phyloP scores from a whole-genome alignment of 2,888 invertebrate species.

The Reticulitermes lucifugus region DNA sequence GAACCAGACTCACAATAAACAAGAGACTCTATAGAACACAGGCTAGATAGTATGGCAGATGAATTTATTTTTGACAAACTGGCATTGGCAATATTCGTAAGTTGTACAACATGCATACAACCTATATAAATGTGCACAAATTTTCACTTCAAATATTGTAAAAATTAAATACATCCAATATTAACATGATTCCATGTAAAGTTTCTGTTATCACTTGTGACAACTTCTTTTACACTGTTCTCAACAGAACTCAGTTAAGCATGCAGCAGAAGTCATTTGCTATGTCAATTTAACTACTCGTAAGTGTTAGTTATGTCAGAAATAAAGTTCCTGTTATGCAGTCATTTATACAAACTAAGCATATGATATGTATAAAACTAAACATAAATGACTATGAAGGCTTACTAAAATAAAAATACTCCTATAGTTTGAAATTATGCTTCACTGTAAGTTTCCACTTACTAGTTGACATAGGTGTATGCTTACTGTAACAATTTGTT shows the following conservation, averaged over 20 bases:
- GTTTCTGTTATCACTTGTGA: no score
- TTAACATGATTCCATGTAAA: no score
- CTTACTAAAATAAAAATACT: conserved; percentile 6
- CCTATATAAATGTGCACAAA: background rate
- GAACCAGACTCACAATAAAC: no score
- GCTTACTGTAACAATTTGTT: conserved; percentile 9
- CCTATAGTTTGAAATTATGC: background rate
- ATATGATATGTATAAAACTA: conserved; percentile 2
- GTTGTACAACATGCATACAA: background rate
- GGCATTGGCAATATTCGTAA: background rate
- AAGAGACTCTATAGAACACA: no score
- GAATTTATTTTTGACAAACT: no score
- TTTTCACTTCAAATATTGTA: background rate
- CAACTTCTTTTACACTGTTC: background rate
- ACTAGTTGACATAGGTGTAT: background rate
- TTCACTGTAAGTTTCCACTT: background rate
- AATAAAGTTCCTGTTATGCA: background rate
- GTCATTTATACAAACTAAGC: background rate
- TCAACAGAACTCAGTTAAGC: background rate
- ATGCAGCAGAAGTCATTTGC: conserved; percentile 3
- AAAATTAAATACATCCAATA: background rate
- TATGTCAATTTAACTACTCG: background rate
- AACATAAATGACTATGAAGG: background rate
- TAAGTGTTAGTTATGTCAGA: background rate
- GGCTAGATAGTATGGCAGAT: no score